phyloP scores from a whole-genome alignment of 2,113 vertebrate genomes.

The Peromyscus polionotus region DNA sequence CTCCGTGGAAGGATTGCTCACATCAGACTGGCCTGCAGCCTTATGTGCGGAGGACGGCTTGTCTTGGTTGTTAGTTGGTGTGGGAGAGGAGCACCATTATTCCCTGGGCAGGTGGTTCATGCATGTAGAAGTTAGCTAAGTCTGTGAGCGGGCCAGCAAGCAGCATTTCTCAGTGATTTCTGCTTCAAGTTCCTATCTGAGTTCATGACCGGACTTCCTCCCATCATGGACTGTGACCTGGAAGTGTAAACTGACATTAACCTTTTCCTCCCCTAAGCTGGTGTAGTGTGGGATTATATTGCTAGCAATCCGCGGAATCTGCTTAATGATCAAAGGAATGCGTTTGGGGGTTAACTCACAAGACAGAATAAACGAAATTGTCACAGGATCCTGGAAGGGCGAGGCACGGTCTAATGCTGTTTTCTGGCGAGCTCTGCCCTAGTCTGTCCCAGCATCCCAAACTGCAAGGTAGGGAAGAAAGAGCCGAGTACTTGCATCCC shows the following conservation, averaged over 20 bases:
- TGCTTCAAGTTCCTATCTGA: neutral
- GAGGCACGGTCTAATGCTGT: too few species aligned
- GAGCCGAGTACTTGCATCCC: too few species aligned
- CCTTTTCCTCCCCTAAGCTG: neutral
- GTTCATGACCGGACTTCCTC: neutral
- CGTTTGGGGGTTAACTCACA: too few species aligned
- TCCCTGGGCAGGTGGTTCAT: neutral
- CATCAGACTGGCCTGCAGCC: neutral
- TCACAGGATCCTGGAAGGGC: too few species aligned
- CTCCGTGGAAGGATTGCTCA: neutral
- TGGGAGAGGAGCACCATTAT: neutral
- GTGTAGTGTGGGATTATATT: neutral
- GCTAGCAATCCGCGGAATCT: too few species aligned
- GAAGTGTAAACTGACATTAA: neutral
- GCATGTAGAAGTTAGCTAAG: neutral
- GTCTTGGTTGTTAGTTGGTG: neutral
- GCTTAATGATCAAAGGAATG: too few species aligned
- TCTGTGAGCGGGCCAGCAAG: neutral
- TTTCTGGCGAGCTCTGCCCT: too few species aligned
- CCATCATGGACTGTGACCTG: too few species aligned
- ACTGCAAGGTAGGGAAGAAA: too few species aligned
- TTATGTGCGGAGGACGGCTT: neutral
- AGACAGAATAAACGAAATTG: too few species aligned
- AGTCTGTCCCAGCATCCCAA: too few species aligned
- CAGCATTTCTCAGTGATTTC: neutral